Evolutionary conservation across 2,113 vertebrate species (phyloP).

Genomic region (Lampris incognitus): DNA sequence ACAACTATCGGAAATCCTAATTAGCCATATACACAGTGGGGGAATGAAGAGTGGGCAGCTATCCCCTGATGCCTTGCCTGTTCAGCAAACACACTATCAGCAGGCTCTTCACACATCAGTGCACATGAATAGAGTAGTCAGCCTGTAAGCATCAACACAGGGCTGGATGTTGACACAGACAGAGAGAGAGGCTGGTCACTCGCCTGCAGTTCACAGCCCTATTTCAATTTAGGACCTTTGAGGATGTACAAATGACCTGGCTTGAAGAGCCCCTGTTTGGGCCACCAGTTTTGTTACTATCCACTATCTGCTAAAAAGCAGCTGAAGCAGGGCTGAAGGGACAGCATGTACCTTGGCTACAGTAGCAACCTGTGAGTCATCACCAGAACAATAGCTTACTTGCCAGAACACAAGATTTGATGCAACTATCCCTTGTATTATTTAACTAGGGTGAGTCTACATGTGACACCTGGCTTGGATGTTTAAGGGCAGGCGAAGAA

Average conservation of each 20-base stretch:
- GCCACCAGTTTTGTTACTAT: constrained; percentile 35
- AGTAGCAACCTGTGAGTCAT: constrained; percentile 8
- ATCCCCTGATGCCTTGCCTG: constrained; percentile 76
- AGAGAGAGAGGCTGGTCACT: constrained; percentile 67
- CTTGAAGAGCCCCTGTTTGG: constrained; percentile 38
- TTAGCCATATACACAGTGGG: constrained; percentile 71
- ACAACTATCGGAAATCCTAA: constrained; percentile 71
- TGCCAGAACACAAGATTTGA: not conserved
- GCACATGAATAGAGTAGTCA: constrained; percentile 82
- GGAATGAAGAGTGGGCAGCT: constrained; percentile 70
- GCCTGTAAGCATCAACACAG: constrained; percentile 77
- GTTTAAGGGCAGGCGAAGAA: no score
- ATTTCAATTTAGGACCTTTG: constrained; percentile 76
- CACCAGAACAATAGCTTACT: not conserved
- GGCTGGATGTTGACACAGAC: constrained; percentile 79
- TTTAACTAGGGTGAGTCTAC: not conserved
- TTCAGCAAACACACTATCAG: constrained; percentile 83
- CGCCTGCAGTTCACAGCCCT: constrained; percentile 60
- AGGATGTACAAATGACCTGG: constrained; percentile 62
- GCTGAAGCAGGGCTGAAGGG: constrained; percentile 16
- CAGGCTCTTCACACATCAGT: constrained; percentile 81
- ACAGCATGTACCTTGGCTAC: constrained; percentile 40
- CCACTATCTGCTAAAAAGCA: constrained; percentile 25
- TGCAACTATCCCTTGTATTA: constrained; percentile 10
- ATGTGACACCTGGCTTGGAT: not conserved